Evolutionary conservation across 2,113 vertebrate genomes (phyloP), one percentile per base, ranked within the genome.

Genomic region (Salvator merianae): DNA sequence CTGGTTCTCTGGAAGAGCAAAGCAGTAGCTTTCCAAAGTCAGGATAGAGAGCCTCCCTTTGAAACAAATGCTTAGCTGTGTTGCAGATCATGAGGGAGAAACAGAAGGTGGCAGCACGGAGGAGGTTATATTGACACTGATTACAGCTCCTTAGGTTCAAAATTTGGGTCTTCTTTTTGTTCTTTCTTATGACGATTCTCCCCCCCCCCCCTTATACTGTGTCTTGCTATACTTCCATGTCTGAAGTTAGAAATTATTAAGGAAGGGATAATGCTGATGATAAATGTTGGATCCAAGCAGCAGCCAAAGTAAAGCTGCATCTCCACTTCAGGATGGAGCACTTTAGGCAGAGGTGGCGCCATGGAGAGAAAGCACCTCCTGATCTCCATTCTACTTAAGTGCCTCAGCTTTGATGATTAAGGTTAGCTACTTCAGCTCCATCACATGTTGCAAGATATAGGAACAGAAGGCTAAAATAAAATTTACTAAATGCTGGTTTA

Each of bases 301-400:
- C n/a, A 89, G 85, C 83, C 84, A 89, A 85, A 79, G 89, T 84
- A 89, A 77, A 83, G 84, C 74, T 47, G 18, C 5, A 20, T 59
- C 16, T 59, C 55, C 18, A 59, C 55, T 16, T 59, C 55, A 18
- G 14, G 55, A 59, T 59, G 55, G 55, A 59, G 14, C 55, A 59
- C 20, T 20, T 1, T 20, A 20, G 14, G 4, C 20, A 20, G 55
- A 16, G 20, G 50, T 13, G 50, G 50, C 50, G 10, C 50, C 8
- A 53, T 53, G 16, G 43, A 47, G 10, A 47, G 43, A 47, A 47
- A 9, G 43, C 43, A 47, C 43, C 43, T 47, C 43, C 43, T 47
- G 6, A 7, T 47, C 10, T 47, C 5, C 43, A 7, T 47, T 47
- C n/a, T n/a, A n/a, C n/a, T 47, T 47, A 47, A 47, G 5, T 47